Conservation (phyloP, 2,888 invertebrate species). For the Synanthedon myopaeformis region DNA sequence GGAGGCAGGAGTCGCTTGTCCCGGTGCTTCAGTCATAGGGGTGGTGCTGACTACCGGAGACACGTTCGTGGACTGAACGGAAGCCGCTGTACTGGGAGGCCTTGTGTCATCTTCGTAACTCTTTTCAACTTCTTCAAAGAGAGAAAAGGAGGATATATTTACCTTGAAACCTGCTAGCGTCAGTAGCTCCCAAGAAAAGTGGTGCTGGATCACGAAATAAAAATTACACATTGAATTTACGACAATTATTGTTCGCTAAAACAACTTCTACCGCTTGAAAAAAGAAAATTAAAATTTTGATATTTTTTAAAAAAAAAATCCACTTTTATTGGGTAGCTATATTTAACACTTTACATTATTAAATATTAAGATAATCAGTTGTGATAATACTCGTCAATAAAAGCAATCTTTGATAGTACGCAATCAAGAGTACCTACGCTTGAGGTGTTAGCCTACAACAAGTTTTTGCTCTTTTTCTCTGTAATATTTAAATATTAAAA, state of each 20-base stretch:
- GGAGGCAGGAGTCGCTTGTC: constrained; percentile 3
- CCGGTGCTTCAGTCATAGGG: background rate
- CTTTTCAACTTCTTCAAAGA: constrained; percentile 41
- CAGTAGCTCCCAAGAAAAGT: constrained; percentile 22
- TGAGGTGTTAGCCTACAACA: no score
- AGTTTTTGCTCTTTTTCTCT: no score
- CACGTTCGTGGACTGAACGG: constrained; percentile 1
- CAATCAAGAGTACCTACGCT: no score
- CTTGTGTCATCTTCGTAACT: constrained; percentile 17
- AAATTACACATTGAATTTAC: constrained; percentile 17
- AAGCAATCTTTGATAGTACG: no score
- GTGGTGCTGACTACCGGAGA: constrained; percentile 1
- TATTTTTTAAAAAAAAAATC: background rate
- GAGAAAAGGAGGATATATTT: constrained; percentile 9
- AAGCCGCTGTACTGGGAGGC: background rate
- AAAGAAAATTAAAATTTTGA: no score
- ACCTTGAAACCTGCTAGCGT: background rate
- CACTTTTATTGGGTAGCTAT: background rate
- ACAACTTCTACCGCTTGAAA: no score
- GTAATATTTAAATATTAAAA: no score
- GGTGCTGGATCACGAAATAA: constrained; percentile 5
- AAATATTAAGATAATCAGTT: no score
- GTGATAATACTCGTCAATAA: no score
- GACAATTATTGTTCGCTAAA: constrained; percentile 30
- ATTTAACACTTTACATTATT: no score